phyloP scores from a whole-genome alignment of 1,140 invertebrate species.

The Trichomalopsis sarcophagae region DNA sequence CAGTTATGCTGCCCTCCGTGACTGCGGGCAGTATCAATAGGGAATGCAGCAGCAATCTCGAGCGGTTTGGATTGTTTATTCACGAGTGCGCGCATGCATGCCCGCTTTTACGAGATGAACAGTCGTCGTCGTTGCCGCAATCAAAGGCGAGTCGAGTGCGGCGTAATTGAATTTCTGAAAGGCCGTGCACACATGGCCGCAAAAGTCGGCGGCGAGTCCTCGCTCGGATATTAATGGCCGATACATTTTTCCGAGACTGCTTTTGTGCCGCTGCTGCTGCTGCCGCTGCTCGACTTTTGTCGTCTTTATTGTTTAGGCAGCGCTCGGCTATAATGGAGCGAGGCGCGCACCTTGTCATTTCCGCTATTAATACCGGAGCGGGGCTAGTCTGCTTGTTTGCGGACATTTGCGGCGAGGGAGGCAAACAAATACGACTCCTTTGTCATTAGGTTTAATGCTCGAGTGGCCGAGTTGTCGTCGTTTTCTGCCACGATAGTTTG shows the following conservation, averaged over 20 bases:
- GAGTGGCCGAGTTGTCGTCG: background rate
- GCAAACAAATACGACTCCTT: slow-evolving; percentile 1
- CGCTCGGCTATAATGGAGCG: background rate
- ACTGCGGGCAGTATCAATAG: slow-evolving; percentile 41
- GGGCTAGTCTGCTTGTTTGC: slow-evolving; percentile 53
- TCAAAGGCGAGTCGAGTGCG: slow-evolving; percentile 39
- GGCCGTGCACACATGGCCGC: slow-evolving; percentile 34
- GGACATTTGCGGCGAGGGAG: slow-evolving; percentile 63
- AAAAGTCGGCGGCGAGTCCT: slow-evolving; percentile 33
- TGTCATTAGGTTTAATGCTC: background rate
- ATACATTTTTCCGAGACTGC: slow-evolving; percentile 19
- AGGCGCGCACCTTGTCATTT: slow-evolving; percentile 25
- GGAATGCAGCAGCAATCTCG: slow-evolving; percentile 38
- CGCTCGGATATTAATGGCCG: slow-evolving; percentile 48
- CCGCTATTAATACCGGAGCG: slow-evolving; percentile 39
- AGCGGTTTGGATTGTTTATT: slow-evolving; percentile 47
- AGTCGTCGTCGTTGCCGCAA: slow-evolving; percentile 6
- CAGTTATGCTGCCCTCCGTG: slow-evolving; percentile 33
- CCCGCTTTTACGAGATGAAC: slow-evolving; percentile 15
- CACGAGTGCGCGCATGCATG: slow-evolving; percentile 16
- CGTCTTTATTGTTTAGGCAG: background rate
- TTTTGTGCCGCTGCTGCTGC: background rate
- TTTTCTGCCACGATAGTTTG: background rate
- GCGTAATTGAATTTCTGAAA: slow-evolving; percentile 55
- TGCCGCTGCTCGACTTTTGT: slow-evolving; percentile 2